Base-by-base conservation (phyloP, 2,888 invertebrate genomes). In the Hypsopygia costalis region DNA sequence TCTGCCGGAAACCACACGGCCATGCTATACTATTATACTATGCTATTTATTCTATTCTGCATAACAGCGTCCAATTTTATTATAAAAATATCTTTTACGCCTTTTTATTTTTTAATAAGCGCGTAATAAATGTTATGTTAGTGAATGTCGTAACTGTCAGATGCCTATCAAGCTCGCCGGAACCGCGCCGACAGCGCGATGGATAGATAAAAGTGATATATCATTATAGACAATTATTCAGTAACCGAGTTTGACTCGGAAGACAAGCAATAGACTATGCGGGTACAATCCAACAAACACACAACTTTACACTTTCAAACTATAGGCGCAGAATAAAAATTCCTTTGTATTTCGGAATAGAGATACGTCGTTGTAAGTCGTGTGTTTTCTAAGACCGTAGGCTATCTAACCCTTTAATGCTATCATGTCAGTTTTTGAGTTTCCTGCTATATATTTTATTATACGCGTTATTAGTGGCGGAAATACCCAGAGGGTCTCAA, bases 141-240 rank as follows among this genome's bases (percentile, higher is more conserved):
- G 60, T 59, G 55, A 60, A 49, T 53, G 49, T 47, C 51, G 49
- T 52, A 52, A 58, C 58, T 46, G 49, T 55, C 52, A 57, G 64
- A 65, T 63, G 33, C 34, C 20, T 60, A 64, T 68, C 67, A 43
- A 41, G 9, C 20, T 38, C 36, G 31, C 36, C 47, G 31, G 37
- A 41, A 45, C 39, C 44, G 45, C 44, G 45, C 52, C 55, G 57
- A 60, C 57, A 54, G 47, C 16, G 35, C 47, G 62, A 65, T 68
- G 56, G 50, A 48, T 41, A 62, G 67, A 69, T 68, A 69, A 64
- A 54, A 52, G 50, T 57, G 57, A 64, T 60, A 55, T 60, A 66
- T 62, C 59, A 65, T 69, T 69, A 69, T 43, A 63, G 57, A 57
- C 64, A 69, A 75, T 75, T 74, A 69, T 63, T 62, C 62, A 45